Conservation (phyloP, 1,140 invertebrate genomes). For the Atta cephalotes region DNA sequence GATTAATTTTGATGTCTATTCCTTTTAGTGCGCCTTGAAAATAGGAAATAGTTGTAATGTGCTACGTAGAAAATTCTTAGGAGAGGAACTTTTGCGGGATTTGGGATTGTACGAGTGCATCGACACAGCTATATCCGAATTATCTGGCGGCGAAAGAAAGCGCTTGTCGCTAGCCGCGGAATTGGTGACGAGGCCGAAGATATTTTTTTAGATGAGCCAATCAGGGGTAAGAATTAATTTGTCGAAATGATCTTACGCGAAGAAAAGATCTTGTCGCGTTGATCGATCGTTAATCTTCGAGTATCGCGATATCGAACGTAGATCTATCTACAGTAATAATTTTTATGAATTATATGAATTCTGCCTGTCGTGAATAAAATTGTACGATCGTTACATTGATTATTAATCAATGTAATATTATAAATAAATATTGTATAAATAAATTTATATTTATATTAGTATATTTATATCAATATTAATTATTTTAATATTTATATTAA, state of each 20-base stretch:
- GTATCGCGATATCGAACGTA: neutral
- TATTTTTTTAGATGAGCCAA: constrained; percentile 90
- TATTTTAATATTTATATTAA: too few species aligned
- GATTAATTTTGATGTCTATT: neutral
- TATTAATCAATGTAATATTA: neutral
- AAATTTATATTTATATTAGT: neutral
- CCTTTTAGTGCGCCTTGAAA: constrained; percentile 84
- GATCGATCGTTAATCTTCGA: neutral
- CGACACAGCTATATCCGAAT: constrained; percentile 88
- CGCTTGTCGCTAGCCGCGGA: constrained; percentile 93
- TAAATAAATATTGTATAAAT: neutral
- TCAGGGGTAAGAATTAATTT: constrained; percentile 80
- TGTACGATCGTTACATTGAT: too few species aligned
- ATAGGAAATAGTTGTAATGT: constrained; percentile 71
- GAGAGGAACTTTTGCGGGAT: constrained; percentile 86
- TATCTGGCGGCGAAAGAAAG: constrained; percentile 93
- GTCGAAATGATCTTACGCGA: neutral
- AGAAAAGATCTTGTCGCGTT: neutral
- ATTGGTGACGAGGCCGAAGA: constrained; percentile 92
- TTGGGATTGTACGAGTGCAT: constrained; percentile 88
- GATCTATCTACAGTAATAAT: neutral
- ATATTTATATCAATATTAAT: too few species aligned
- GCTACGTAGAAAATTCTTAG: constrained; percentile 76
- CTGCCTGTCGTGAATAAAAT: too few species aligned
- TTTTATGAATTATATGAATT: neutral